These are phyloP conservation scores for Peromyscus attwateri DNA, from an alignment of 2,797 vertebrate genomes.

Conservation along the genomic window DNA sequence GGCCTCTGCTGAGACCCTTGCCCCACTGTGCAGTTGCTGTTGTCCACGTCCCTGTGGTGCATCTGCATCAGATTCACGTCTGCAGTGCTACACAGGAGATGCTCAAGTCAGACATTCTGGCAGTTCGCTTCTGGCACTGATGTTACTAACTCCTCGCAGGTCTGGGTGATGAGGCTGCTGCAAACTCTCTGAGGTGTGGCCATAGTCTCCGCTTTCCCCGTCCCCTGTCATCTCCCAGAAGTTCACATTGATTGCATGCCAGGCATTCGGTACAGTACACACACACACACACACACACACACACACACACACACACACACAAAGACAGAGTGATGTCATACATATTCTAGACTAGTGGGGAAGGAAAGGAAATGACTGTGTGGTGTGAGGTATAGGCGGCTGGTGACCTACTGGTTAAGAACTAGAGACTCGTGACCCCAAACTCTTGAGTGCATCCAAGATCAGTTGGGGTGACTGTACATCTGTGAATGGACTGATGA, in stretches of 20 bases:
- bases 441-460: background rate
- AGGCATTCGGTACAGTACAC: background rate
- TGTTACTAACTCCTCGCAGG: background rate
- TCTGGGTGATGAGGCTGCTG: background rate
- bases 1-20: background rate
- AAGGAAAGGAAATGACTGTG: background rate
- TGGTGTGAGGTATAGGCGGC: background rate
- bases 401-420: background rate
- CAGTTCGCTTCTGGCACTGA: background rate
- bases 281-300: background rate
- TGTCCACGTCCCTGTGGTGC: background rate
- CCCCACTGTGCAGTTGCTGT: background rate
- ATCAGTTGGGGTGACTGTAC: background rate
- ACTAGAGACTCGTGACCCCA: background rate
- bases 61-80: background rate
- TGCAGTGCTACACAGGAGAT: background rate
- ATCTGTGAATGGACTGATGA: background rate
- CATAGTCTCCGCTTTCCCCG: background rate
- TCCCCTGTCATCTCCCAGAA: background rate
- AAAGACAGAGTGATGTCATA: background rate
- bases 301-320: background rate
- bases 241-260: background rate
- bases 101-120: background rate
- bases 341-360: background rate
- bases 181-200: background rate